Conservation (phyloP, 2,888 invertebrate species). For the Acleris literana region DNA sequence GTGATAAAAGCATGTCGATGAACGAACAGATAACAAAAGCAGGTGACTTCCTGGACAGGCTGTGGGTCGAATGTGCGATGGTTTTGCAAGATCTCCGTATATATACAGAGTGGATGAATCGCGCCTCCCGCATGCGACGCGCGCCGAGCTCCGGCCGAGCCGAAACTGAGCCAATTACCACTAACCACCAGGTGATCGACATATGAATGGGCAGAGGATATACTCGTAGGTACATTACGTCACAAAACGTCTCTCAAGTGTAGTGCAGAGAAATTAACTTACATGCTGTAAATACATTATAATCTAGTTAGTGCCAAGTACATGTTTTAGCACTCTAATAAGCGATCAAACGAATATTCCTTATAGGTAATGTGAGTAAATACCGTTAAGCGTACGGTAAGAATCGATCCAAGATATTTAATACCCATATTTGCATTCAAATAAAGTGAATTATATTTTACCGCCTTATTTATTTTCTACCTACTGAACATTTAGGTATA, state of each 20-base stretch:
- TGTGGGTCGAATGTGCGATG: conserved; percentile 77
- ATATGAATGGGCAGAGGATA: conserved; percentile 65
- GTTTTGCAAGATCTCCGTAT: conserved; percentile 79
- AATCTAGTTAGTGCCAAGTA: too few species aligned
- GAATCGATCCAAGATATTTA: too few species aligned
- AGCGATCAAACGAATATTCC: too few species aligned
- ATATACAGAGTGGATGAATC: conserved; percentile 68
- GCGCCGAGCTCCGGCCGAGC: conserved; percentile 55
- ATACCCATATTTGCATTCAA: too few species aligned
- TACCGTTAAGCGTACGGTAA: too few species aligned
- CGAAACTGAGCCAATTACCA: conserved; percentile 75
- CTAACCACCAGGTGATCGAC: conserved; percentile 66
- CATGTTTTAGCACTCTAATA: too few species aligned
- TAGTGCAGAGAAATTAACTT: conserved; percentile 10
- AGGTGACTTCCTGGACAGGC: conserved; percentile 77
- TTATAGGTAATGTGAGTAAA: too few species aligned
- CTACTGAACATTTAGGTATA: too few species aligned
- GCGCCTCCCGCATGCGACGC: conserved; percentile 59
- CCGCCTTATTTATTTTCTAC: too few species aligned
- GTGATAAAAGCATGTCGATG: conserved; percentile 63
- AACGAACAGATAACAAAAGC: conserved; percentile 59
- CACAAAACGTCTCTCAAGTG: conserved; percentile 19
- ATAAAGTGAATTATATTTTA: too few species aligned
- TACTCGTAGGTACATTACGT: conserved; percentile 40
- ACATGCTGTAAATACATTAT: conserved; percentile 1